Conservation (phyloP, 2,113 vertebrate genomes). For the Mesembrinibis cayennensis region DNA sequence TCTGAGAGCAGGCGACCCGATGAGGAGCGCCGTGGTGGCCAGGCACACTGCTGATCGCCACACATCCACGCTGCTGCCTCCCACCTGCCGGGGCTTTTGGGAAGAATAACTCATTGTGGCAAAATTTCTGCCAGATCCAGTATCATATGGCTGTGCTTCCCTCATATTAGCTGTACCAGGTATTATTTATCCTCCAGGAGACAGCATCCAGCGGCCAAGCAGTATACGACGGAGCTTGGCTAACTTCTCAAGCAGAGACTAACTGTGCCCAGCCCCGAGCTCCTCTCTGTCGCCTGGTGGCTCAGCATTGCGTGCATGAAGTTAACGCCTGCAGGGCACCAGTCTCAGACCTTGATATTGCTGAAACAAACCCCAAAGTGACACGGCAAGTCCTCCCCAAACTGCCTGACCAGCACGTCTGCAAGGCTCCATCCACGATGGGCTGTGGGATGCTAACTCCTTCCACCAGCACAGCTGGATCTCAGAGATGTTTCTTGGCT, state of each 20-base stretch:
- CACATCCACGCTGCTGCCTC: background rate
- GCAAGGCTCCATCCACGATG: background rate
- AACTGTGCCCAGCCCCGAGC: background rate
- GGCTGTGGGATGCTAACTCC: background rate
- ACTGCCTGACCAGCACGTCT: background rate
- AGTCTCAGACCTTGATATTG: background rate
- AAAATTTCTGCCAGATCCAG: background rate
- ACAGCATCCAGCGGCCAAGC: background rate
- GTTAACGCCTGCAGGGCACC: background rate
- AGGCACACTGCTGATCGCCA: background rate
- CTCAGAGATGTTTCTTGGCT: background rate
- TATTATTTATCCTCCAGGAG: background rate
- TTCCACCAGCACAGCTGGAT: background rate
- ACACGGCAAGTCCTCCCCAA: background rate
- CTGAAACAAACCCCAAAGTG: background rate
- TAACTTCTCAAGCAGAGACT: background rate
- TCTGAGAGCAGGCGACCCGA: background rate
- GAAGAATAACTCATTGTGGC: background rate
- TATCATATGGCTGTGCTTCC: background rate
- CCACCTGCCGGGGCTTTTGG: background rate
- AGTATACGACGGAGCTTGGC: background rate
- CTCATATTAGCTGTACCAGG: background rate
- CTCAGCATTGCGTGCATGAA: fast-evolving
- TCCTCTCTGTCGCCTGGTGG: background rate
- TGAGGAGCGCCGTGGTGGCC: background rate